A percentile compares a stretch with the other conserved stretches of the same genome.
phyloP scores from a whole-genome alignment of 2,113 vertebrate species.

The Pao palembangensis region DNA sequence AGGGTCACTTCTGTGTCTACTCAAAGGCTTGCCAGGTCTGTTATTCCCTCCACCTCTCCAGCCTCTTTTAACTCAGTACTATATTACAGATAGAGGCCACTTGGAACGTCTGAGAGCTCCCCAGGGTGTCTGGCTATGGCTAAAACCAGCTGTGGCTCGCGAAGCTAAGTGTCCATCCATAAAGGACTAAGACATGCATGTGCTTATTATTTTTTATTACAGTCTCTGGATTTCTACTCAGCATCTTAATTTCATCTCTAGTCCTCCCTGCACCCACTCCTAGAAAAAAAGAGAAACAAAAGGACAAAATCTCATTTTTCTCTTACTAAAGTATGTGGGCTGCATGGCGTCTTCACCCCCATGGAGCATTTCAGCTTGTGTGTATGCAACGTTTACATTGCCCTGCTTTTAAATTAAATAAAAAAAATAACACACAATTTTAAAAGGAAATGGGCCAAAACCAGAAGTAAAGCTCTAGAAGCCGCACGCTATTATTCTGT shows the following conservation, averaged over 20 bases:
- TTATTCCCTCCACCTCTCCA: constrained; percentile 22
- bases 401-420: constrained; percentile 27
- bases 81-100: constrained; percentile 40
- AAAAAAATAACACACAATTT: not conserved
- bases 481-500: not conserved
- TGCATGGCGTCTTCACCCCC: not conserved
- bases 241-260: constrained; percentile 6
- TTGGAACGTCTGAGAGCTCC: constrained; percentile 41
- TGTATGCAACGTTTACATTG: constrained; percentile 27
- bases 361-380: not conserved
- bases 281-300: not conserved
- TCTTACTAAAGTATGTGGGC: not conserved
- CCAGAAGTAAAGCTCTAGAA: constrained; percentile 3
- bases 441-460: not conserved
- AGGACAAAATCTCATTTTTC: constrained; percentile 14
- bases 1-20: constrained; percentile 17
- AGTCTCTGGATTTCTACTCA: constrained; percentile 9
- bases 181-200: constrained; percentile 17
- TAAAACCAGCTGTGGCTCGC: constrained; percentile 50
- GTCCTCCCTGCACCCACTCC: no score
- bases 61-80: constrained; percentile 43
- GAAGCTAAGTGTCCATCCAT: constrained; percentile 21
- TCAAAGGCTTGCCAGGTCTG: constrained; percentile 34
- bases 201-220: constrained; percentile 16
- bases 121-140: constrained; percentile 38